phyloP scores from a whole-genome alignment of 30 jellyfish, hydroid and myxozoan species.

The Catostylus mosaicus region DNA sequence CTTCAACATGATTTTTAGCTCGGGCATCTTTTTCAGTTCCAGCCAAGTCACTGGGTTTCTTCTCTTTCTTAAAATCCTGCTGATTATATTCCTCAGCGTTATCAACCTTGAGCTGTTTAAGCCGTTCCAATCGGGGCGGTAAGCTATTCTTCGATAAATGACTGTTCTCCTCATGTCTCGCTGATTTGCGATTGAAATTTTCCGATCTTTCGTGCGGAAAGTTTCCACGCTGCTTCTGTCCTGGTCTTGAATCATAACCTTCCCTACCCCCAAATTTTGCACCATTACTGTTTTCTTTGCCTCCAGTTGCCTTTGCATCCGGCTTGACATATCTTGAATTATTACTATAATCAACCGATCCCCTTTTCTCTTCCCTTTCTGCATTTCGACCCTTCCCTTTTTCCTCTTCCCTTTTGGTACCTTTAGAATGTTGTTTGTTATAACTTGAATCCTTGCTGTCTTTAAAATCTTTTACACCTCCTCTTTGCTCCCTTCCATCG shows the following conservation, averaged over 20 bases:
- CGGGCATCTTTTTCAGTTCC: neutral
- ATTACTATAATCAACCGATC: neutral
- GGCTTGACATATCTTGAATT: neutral
- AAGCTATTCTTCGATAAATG: neutral
- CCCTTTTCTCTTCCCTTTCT: conserved; percentile 1
- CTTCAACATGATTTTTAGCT: neutral
- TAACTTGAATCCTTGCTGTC: neutral
- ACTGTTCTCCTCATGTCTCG: neutral
- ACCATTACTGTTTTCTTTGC: neutral
- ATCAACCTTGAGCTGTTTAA: neutral
- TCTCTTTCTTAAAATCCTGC: conserved; percentile 4
- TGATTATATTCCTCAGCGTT: neutral
- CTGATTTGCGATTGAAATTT: neutral
- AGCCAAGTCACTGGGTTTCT: neutral
- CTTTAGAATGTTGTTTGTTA: neutral
- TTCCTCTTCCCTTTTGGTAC: neutral
- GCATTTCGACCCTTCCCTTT: neutral
- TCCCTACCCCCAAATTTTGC: neutral
- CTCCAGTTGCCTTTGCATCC: neutral
- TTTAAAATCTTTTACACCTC: neutral
- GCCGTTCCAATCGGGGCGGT: conserved; percentile 43
- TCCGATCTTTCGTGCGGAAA: neutral
- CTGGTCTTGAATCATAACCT: neutral
- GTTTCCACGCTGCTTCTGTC: neutral
- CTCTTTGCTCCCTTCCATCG: neutral